These are phyloP conservation scores for Drosophila parabipectinata DNA, from an alignment of 1,140 invertebrate genomes.

Conservation along the genomic window DNA sequence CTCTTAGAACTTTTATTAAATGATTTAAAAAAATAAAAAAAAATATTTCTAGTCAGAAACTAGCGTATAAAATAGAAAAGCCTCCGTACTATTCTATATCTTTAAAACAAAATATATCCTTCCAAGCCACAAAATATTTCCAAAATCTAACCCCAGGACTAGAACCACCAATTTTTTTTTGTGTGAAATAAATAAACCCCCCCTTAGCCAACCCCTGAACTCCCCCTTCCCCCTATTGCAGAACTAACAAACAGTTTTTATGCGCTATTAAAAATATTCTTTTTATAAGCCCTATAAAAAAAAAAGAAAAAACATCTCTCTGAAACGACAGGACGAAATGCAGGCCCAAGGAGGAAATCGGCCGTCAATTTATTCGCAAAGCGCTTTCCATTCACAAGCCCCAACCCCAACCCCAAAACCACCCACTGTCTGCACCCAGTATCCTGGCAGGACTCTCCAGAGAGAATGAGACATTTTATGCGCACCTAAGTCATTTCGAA, in stretches of 20 bases:
- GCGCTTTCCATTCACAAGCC: conserved; percentile 32
- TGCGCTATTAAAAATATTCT: conserved; percentile 82
- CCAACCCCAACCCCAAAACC: not conserved
- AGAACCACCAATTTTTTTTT: too few relatives aligned
- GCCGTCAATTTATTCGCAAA: conserved; percentile 67
- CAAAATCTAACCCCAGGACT: too few relatives aligned
- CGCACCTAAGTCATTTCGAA: conserved; percentile 83
- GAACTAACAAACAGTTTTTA: conserved; percentile 80
- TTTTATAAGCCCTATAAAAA: conserved; percentile 82
- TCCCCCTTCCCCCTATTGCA: not conserved
- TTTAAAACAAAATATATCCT: too few relatives aligned
- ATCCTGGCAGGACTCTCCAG: not conserved
- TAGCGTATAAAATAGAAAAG: too few relatives aligned
- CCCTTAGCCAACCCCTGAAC: not conserved
- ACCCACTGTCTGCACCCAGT: not conserved
- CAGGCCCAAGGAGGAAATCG: conserved; percentile 54
- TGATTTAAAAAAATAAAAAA: too few relatives aligned
- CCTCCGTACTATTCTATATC: too few relatives aligned
- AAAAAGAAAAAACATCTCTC: conserved; percentile 7
- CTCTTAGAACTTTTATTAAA: too few relatives aligned
- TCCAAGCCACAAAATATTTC: too few relatives aligned
- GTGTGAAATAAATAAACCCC: too few relatives aligned
- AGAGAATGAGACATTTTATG: conserved; percentile 78
- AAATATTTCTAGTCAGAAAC: too few relatives aligned
- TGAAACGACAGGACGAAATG: conserved; percentile 5